Conservation (phyloP, 2,797 vertebrate species). For the Coendou prehensilis region DNA sequence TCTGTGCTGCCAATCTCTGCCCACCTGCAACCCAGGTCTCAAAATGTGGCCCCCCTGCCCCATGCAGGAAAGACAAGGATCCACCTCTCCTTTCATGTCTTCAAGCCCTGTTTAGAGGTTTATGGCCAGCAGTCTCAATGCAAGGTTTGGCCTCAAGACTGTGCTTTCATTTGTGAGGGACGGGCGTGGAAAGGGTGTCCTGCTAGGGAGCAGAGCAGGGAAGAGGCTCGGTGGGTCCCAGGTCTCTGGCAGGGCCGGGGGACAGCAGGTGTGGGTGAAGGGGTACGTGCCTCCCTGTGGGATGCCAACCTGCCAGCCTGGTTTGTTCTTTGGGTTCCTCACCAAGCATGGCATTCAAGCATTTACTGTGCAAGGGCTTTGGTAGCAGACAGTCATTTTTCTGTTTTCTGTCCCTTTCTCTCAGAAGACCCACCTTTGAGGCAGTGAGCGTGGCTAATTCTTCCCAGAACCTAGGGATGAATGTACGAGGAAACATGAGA, state of each 20-base stretch:
- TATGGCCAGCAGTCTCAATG: not conserved
- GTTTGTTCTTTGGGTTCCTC: not conserved
- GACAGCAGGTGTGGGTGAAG: not conserved
- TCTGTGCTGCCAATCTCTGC: not conserved
- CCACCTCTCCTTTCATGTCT: not conserved
- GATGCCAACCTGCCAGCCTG: not conserved
- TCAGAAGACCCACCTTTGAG: not conserved
- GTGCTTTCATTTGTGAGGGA: not conserved
- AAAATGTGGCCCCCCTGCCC: not conserved
- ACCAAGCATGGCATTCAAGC: not conserved
- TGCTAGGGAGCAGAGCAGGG: not conserved
- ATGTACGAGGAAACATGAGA: not conserved
- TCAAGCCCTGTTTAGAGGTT: not conserved
- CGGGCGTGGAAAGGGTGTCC: not conserved
- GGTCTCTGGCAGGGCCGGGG: not conserved
- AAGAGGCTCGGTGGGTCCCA: not conserved
- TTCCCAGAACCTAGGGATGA: constrained; percentile 8
- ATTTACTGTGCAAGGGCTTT: not conserved
- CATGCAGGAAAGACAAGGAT: not conserved
- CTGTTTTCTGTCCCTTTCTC: constrained; percentile 1
- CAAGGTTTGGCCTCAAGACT: not conserved
- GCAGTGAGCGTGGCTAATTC: not conserved
- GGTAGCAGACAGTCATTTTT: not conserved
- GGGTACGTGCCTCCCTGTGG: not conserved
- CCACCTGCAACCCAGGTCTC: not conserved